A percentile compares a stretch with the other conserved stretches of the same genome.
Conservation (phyloP, 2,888 invertebrate species). For the Dione vanillae region DNA sequence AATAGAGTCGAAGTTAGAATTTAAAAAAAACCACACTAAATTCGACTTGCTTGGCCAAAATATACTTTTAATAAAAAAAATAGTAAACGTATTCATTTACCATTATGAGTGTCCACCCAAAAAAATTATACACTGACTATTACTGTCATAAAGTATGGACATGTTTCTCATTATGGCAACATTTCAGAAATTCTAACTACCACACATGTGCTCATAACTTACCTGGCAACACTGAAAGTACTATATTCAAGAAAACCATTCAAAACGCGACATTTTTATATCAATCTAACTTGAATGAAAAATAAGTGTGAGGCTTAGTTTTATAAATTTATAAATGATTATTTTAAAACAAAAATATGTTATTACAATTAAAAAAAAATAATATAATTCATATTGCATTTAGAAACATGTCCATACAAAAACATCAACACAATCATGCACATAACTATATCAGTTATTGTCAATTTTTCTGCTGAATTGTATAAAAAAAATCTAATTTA, state of each 20-base stretch:
- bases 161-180: constrained; percentile 6
- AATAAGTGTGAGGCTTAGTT: no score
- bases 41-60: neutral
- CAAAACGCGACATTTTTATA: neutral
- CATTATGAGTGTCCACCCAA: constrained; percentile 27
- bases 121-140: constrained; percentile 12
- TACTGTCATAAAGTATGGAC: constrained; percentile 22
- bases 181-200: constrained; percentile 12
- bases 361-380: neutral
- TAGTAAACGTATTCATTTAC: neutral
- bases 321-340: no score
- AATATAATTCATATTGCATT: neutral
- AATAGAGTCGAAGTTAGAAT: constrained; percentile 13
- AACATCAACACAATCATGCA: constrained; percentile 35
- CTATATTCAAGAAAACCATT: constrained; percentile 2
- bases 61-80: neutral
- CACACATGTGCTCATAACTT: constrained; percentile 25
- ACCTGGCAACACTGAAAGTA: constrained; percentile 24
- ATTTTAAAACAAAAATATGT: no score
- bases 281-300: no score
- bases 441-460: constrained; percentile 19
- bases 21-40: constrained; percentile 23
- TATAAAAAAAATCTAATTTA: neutral
- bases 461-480: constrained; percentile 37
- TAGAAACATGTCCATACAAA: constrained; percentile 38